Evolutionary conservation across 2,797 vertebrate genomes (phyloP).

Genomic region (Tarsius wallacei): DNA sequence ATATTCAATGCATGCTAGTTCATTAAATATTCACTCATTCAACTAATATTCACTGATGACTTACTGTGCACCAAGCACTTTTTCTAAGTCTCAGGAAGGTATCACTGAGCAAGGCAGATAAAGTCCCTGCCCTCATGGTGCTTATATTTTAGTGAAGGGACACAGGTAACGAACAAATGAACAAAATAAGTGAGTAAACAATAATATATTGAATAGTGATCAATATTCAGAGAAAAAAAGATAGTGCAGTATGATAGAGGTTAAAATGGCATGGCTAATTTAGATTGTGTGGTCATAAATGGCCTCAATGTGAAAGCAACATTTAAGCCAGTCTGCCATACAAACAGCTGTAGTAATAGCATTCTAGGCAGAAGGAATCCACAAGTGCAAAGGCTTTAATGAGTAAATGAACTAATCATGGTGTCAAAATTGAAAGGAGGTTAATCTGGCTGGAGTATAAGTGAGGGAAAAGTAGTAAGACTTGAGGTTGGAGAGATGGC

Average conservation of each 20-base stretch:
- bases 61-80: background rate
- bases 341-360: background rate
- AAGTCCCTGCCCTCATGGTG: background rate
- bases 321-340: background rate
- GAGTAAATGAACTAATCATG: background rate
- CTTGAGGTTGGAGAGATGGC: background rate
- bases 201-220: conserved; percentile 12
- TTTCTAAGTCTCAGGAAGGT: background rate
- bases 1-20: background rate
- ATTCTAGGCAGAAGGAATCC: background rate
- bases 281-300: background rate
- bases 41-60: background rate
- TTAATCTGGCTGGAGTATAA: background rate
- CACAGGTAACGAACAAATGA: background rate
- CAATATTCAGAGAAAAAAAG: conserved; percentile 11
- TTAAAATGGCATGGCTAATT: background rate
- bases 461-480: background rate
- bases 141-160: background rate
- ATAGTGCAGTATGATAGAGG: background rate
- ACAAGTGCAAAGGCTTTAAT: background rate
- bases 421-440: conserved; percentile 37
- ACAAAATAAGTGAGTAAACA: background rate
- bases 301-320: background rate
- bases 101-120: background rate
- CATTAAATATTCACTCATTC: background rate